Evolutionary conservation across 1,140 invertebrate genomes (phyloP).

Genomic region (Anthonomus grandis): DNA sequence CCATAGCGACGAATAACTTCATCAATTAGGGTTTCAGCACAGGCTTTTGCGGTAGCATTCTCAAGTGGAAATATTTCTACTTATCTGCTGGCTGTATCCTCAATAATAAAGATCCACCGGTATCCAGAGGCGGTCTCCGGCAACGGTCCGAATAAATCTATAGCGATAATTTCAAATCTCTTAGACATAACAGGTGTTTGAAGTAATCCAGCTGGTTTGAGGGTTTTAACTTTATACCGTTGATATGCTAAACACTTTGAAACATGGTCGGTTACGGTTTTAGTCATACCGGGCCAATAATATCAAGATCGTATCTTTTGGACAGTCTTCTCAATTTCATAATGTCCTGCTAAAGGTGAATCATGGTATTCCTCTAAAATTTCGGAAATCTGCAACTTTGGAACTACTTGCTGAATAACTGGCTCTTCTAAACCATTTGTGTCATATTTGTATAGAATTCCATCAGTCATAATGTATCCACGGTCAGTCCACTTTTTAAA

Average conservation of each 20-base stretch:
- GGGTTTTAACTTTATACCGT: neutral
- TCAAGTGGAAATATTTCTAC: constrained; percentile 31
- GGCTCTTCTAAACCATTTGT: constrained; percentile 9
- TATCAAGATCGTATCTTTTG: constrained; percentile 4
- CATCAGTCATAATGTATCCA: constrained; percentile 19
- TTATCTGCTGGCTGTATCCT: constrained; percentile 29
- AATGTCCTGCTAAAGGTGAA: constrained; percentile 35
- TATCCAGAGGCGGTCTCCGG: constrained; percentile 7
- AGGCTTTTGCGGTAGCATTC: constrained; percentile 24
- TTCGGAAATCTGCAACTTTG: constrained; percentile 10
- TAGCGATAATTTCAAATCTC: constrained; percentile 39
- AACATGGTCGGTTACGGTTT: constrained; percentile 9
- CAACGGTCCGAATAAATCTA: constrained; percentile 34
- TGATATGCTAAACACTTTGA: constrained; percentile 12
- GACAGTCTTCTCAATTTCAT: constrained; percentile 34
- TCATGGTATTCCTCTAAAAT: constrained; percentile 31
- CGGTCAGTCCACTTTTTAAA: constrained; percentile 8
- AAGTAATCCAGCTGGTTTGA: constrained; percentile 36
- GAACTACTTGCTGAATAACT: neutral
- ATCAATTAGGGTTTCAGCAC: constrained; percentile 25
- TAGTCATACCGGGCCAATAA: constrained; percentile 16
- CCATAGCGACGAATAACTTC: constrained; percentile 32
- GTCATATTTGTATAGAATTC: neutral
- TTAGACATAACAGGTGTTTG: constrained; percentile 31
- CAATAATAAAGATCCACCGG: constrained; percentile 29